Conservation (phyloP, 1,140 invertebrate genomes). For the Bombyx mori region DNA sequence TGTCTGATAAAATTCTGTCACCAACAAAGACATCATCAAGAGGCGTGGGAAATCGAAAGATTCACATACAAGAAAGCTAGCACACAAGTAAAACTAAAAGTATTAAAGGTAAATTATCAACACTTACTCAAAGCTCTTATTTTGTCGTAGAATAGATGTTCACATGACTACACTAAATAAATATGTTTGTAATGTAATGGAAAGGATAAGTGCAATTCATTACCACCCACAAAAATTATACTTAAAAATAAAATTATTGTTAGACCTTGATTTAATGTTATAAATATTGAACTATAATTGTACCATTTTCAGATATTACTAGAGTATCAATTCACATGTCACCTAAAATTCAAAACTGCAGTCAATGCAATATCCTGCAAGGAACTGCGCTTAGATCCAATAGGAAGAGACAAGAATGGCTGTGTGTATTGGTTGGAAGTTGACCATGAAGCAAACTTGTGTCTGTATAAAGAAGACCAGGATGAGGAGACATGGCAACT, state of each 20-base stretch:
- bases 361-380: slow-evolving; percentile 86
- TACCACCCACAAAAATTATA: no score
- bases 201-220: no score
- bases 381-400: slow-evolving; percentile 86
- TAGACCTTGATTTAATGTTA: neutral
- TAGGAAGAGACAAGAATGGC: slow-evolving; percentile 92
- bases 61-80: slow-evolving; percentile 96
- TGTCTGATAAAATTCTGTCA: slow-evolving; percentile 92
- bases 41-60: slow-evolving; percentile 96
- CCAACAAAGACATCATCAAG: slow-evolving; percentile 85
- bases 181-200: no score
- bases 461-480: slow-evolving; percentile 93
- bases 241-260: neutral
- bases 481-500: slow-evolving; percentile 97
- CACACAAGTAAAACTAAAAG: slow-evolving; percentile 86
- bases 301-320: slow-evolving; percentile 81
- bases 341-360: slow-evolving; percentile 93
- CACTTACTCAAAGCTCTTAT: slow-evolving; percentile 11
- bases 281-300: neutral
- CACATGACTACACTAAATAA: no score
- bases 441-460: slow-evolving; percentile 89
- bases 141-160: no score
- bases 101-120: slow-evolving; percentile 79
- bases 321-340: slow-evolving; percentile 95
- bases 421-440: slow-evolving; percentile 94